Percentiles rank a stretch among this genome's conserved stretches.
phyloP scores from a whole-genome alignment of 37 sponge, comb jelly and placozoan genomes.

The Trichoplax adhaerens region DNA sequence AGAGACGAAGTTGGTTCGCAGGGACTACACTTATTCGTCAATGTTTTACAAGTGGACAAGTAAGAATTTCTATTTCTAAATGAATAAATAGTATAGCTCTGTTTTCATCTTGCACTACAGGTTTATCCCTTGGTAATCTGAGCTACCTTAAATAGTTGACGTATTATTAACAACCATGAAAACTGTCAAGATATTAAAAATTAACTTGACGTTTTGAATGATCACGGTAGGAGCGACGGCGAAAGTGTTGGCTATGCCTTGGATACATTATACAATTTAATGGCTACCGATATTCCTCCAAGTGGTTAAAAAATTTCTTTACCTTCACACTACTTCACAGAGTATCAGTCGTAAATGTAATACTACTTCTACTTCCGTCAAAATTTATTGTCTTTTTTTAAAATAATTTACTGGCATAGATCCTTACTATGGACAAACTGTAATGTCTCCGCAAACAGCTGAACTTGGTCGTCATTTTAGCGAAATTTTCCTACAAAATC shows the following conservation, averaged over 20 bases:
- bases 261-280: constrained; percentile 16
- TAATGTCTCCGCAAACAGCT: not conserved
- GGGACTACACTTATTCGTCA: constrained; percentile 40
- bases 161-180: too few species aligned
- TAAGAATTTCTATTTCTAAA: not conserved
- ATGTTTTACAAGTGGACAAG: constrained; percentile 28
- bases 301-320: constrained; percentile 2
- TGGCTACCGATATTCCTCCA: constrained; percentile 12
- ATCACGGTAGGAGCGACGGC: constrained; percentile 16
- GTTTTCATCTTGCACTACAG: too few species aligned
- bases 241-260: constrained; percentile 27
- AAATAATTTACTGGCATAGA: not conserved
- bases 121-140: too few species aligned
- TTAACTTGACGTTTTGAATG: too few species aligned
- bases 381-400: too few species aligned
- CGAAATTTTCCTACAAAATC: constrained; percentile 36
- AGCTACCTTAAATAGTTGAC: too few species aligned
- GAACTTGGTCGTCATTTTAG: not conserved
- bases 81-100: too few species aligned
- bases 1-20: constrained; percentile 71
- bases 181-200: too few species aligned
- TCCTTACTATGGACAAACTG: not conserved
- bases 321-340: too few species aligned
- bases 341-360: too few species aligned
- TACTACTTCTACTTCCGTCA: too few species aligned